Conservation (phyloP, 1,140 invertebrate species). For the Papilio xuthus region DNA sequence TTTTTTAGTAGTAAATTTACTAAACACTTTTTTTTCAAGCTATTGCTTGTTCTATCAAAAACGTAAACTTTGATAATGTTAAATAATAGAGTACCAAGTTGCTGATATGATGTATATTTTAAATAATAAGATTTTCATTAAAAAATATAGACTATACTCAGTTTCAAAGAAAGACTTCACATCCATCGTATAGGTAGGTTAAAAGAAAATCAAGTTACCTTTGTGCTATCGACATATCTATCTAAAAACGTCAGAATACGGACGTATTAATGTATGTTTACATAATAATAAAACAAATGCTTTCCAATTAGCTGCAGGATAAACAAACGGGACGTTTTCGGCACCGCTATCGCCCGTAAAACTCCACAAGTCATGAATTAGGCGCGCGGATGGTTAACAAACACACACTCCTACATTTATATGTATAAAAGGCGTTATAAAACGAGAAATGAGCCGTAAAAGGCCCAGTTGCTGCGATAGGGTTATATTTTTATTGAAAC, state of each 20-base stretch:
- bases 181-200: not conserved
- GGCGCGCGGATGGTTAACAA: constrained; percentile 46
- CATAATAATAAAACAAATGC: constrained; percentile 28
- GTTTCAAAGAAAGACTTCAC: not conserved
- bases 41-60: too few species aligned
- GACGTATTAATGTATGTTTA: constrained; percentile 34
- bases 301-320: constrained; percentile 29
- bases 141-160: not conserved
- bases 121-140: not conserved
- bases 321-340: constrained; percentile 38
- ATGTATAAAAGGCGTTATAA: constrained; percentile 60
- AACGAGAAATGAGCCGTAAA: constrained; percentile 69
- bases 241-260: not conserved
- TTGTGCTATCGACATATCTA: constrained; percentile 8
- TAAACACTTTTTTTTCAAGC: too few species aligned
- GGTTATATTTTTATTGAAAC: constrained; percentile 72
- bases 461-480: constrained; percentile 52
- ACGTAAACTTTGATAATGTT: too few species aligned
- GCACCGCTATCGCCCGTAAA: constrained; percentile 42
- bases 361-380: constrained; percentile 46
- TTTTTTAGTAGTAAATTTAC: too few species aligned
- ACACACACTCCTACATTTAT: constrained; percentile 49
- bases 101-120: too few species aligned
- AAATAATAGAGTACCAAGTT: too few species aligned
- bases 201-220: not conserved